Percentiles rank a stretch among this genome's conserved stretches.
Conservation (phyloP, 1,140 invertebrate genomes). For the Epicauta chinensis region DNA sequence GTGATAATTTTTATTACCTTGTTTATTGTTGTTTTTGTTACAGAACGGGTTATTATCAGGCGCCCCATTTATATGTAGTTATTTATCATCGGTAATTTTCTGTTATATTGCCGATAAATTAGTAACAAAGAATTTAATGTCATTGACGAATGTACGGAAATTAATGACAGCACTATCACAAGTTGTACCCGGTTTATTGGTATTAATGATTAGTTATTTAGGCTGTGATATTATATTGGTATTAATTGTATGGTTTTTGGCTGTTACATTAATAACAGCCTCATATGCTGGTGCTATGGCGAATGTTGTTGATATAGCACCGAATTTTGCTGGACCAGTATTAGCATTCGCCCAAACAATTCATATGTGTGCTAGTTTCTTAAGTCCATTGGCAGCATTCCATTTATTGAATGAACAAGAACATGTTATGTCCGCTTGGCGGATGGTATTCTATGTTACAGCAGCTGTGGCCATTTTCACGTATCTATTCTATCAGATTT, state of each 20-base stretch:
- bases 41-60: constrained; percentile 62
- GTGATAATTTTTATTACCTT: background rate
- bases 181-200: constrained; percentile 61
- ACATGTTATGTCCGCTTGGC: constrained; percentile 53
- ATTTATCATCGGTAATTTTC: constrained; percentile 62
- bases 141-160: constrained; percentile 59
- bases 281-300: constrained; percentile 72
- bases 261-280: constrained; percentile 65
- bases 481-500: constrained; percentile 63
- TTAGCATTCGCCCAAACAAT: constrained; percentile 69
- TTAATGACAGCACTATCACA: constrained; percentile 62
- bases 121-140: constrained; percentile 51
- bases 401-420: constrained; percentile 37
- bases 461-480: constrained; percentile 58
- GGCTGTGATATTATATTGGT: constrained; percentile 55
- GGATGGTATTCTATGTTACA: constrained; percentile 62
- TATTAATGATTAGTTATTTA: constrained; percentile 59
- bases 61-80: constrained; percentile 62
- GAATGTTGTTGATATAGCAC: constrained; percentile 66
- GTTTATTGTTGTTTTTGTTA: constrained; percentile 27
- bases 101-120: constrained; percentile 64
- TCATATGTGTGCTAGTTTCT: constrained; percentile 67
- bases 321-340: constrained; percentile 65
- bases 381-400: constrained; percentile 59
- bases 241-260: constrained; percentile 59